These are phyloP conservation scores for Cheilosia pagana DNA, from an alignment of 2,888 invertebrate species.

Conservation along the genomic window DNA sequence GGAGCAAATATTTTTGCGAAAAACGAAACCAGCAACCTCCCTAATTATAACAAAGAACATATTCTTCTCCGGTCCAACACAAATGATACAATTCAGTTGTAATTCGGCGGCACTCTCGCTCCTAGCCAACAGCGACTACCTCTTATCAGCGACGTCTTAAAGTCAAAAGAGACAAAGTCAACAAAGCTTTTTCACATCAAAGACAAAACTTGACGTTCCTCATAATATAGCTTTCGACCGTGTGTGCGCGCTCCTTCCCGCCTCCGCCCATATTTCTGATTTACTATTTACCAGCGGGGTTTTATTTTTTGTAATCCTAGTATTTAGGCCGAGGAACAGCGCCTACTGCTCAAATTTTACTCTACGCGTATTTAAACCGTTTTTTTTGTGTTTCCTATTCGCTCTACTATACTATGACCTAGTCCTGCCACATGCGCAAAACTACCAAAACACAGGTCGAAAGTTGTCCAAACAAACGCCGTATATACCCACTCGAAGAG, in stretches of 20 bases:
- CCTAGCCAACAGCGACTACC: constrained; percentile 5
- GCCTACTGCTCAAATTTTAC: constrained; percentile 53
- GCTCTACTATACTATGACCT: constrained; percentile 69
- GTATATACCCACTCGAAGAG: constrained; percentile 3
- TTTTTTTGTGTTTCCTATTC: not conserved
- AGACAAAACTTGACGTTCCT: constrained; percentile 67
- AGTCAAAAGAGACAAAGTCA: constrained; percentile 38
- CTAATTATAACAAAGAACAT: not conserved
- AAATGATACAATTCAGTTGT: constrained; percentile 31
- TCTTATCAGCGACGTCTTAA: constrained; percentile 19
- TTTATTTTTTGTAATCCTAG: constrained; percentile 4
- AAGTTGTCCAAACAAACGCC: constrained; percentile 25
- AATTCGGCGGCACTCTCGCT: constrained; percentile 25
- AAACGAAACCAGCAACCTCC: not conserved
- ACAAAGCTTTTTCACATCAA: constrained; percentile 41
- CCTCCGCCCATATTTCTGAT: constrained; percentile 51
- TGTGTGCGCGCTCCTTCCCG: not conserved
- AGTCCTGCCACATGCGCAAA: constrained; percentile 70
- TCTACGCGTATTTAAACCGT: constrained; percentile 33
- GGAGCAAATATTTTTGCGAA: not conserved
- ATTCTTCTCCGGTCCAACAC: not conserved
- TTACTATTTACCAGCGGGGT: constrained; percentile 60
- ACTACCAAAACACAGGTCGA: constrained; percentile 48
- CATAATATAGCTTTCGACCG: constrained; percentile 63
- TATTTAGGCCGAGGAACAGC: constrained; percentile 58